phyloP scores from a whole-genome alignment of 2,888 invertebrate species.

The Eupsilia transversa region DNA sequence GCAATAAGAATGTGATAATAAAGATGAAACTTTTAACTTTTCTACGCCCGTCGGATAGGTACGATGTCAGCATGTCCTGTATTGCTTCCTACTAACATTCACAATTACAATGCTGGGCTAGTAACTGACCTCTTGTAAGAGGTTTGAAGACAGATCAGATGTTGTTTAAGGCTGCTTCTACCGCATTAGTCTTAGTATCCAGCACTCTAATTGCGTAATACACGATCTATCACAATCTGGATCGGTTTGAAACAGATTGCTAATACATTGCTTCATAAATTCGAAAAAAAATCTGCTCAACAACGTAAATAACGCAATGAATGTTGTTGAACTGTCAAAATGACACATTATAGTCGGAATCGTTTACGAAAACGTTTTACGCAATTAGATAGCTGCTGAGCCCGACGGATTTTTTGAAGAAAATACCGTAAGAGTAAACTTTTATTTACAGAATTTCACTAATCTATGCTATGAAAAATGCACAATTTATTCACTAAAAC shows the following conservation, averaged over 20 bases:
- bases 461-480: slow-evolving; percentile 37
- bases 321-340: too few species aligned
- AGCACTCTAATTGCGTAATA: too few species aligned
- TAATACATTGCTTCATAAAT: too few species aligned
- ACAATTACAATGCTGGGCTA: not conserved
- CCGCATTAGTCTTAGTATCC: not conserved
- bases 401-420: not conserved
- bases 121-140: not conserved
- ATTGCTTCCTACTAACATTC: not conserved
- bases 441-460: slow-evolving; percentile 41
- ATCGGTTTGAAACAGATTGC: too few species aligned
- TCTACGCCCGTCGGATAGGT: not conserved
- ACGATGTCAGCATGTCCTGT: not conserved
- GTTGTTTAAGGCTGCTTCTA: not conserved
- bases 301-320: too few species aligned
- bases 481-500: slow-evolving; percentile 18
- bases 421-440: slow-evolving; percentile 18
- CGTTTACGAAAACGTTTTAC: too few species aligned
- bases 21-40: slow-evolving; percentile 4
- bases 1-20: slow-evolving; percentile 11
- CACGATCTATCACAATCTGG: too few species aligned
- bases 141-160: not conserved
- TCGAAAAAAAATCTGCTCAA: too few species aligned
- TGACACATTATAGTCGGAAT: too few species aligned
- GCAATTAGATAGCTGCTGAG: too few species aligned